Conservation (phyloP, 2,888 invertebrate species). For the Stramonita haemastoma region DNA sequence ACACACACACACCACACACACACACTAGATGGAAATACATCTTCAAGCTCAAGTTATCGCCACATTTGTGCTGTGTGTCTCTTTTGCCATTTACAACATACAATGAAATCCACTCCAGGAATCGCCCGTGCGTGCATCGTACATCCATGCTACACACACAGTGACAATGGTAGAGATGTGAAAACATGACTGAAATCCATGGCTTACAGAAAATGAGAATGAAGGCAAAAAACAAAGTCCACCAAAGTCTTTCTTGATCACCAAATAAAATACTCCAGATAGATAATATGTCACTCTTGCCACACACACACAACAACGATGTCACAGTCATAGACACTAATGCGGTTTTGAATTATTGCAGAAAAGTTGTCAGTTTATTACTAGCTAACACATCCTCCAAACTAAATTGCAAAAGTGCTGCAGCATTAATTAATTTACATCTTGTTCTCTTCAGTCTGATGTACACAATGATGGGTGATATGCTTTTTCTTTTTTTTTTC, state of each 20-base stretch:
- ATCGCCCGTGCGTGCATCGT: not conserved
- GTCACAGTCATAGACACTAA: not conserved
- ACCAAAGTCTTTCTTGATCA: not conserved
- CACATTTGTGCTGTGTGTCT: no score
- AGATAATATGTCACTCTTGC: not conserved
- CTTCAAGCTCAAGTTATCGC: no score
- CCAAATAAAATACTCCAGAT: not conserved
- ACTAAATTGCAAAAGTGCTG: not conserved
- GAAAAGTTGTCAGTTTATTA: not conserved
- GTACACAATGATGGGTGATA: constrained; percentile 17
- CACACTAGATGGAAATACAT: no score
- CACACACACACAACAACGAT: not conserved
- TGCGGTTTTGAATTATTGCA: not conserved
- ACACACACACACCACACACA: no score
- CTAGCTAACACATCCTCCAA: not conserved
- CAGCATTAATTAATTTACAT: no score
- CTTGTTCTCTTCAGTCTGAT: not conserved
- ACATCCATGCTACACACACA: not conserved
- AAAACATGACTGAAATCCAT: no score
- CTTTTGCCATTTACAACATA: no score
- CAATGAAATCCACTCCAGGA: no score
- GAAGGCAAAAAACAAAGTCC: not conserved
- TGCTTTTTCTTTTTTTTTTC: constrained; percentile 1
- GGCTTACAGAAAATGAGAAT: no score
- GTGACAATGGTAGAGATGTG: no score